Evolutionary conservation across 2,113 vertebrate genomes (phyloP).

Genomic region (Indri indri): DNA sequence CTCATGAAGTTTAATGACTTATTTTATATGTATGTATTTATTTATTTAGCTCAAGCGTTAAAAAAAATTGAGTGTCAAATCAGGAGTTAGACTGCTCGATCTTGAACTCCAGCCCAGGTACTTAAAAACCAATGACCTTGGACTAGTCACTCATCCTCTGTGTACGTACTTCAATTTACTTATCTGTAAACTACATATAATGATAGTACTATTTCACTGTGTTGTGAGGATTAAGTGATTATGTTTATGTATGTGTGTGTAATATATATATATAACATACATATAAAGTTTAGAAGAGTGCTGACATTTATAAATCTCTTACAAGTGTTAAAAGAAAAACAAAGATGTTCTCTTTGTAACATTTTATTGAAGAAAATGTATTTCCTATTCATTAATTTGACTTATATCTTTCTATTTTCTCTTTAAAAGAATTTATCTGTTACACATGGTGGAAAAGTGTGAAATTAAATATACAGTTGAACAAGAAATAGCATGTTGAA

Average conservation of each 20-base stretch:
- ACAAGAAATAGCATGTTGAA: neutral
- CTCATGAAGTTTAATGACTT: neutral
- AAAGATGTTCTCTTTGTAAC: neutral
- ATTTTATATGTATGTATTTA: neutral
- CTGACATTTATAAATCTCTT: neutral
- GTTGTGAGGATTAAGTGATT: neutral
- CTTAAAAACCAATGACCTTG: neutral
- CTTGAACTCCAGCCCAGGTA: neutral
- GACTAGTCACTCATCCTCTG: rapidly evolving
- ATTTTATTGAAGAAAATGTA: neutral
- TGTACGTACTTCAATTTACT: neutral
- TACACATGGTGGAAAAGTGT: neutral
- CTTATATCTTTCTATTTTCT: neutral
- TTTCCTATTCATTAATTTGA: neutral
- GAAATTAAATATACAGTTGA: neutral
- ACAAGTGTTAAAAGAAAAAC: neutral
- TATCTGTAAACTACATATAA: neutral
- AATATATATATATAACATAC: neutral
- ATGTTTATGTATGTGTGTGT: neutral
- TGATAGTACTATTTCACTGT: neutral
- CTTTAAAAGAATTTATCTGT: neutral
- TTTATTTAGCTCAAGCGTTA: neutral
- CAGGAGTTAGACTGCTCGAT: neutral
- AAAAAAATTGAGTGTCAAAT: neutral
- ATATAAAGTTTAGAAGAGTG: neutral